These are phyloP conservation scores for Pithys albifrons DNA, from an alignment of 2,113 vertebrate genomes.

Conservation along the genomic window DNA sequence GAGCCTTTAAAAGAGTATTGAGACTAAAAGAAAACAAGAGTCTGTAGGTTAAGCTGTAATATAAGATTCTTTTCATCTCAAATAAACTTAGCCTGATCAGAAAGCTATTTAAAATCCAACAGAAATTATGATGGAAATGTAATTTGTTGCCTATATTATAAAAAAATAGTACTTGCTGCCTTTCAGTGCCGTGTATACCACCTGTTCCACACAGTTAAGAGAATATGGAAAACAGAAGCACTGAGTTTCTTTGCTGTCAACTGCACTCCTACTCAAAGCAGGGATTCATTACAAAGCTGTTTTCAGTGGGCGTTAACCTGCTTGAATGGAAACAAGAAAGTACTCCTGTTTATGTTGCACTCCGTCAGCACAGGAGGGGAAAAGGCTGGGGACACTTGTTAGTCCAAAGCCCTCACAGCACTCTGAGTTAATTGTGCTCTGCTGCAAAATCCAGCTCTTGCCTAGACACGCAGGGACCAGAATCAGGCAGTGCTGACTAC, in stretches of 20 bases:
- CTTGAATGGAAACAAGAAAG: neutral
- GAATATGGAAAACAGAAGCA: neutral
- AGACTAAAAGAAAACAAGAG: neutral
- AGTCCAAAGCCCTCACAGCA: neutral
- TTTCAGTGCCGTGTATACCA: neutral
- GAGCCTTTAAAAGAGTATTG: neutral
- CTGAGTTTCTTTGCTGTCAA: neutral
- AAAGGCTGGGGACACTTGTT: neutral
- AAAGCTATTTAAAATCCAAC: neutral
- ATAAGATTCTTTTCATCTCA: neutral
- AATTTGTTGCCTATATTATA: neutral
- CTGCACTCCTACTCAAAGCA: neutral
- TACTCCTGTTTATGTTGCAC: neutral
- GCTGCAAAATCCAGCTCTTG: neutral
- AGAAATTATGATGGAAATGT: neutral
- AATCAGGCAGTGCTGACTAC: rapidly evolving
- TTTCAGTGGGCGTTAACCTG: neutral
- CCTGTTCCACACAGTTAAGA: neutral
- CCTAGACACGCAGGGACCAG: neutral
- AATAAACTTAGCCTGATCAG: neutral
- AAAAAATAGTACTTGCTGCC: neutral
- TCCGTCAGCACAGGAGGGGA: rapidly evolving
- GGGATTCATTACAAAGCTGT: neutral
- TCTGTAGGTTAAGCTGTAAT: neutral
- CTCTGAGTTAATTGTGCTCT: neutral